phyloP scores from a whole-genome alignment of 2,888 invertebrate species.

The Acanthosoma haemorrhoidale region DNA sequence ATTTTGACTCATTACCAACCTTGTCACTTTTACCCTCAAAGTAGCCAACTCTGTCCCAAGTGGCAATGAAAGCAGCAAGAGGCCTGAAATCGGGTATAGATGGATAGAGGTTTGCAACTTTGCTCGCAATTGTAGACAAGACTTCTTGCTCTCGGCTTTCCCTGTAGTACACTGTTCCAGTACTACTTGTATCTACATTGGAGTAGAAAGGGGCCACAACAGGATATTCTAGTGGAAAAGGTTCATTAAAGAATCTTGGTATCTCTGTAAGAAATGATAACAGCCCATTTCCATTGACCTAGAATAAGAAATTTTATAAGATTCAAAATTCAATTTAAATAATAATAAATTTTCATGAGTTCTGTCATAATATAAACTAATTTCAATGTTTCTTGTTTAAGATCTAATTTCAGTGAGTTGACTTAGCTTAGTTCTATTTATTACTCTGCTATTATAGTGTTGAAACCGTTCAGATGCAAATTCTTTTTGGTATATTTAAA shows the following conservation, averaged over 20 bases:
- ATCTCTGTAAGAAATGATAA: constrained; percentile 86
- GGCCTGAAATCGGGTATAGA: constrained; percentile 58
- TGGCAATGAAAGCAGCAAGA: constrained; percentile 73
- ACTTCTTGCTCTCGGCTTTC: constrained; percentile 45
- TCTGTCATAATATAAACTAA: too few relatives aligned
- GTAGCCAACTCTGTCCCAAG: constrained; percentile 86
- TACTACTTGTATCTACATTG: constrained; percentile 75
- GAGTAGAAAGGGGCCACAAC: constrained; percentile 86
- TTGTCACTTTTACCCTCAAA: constrained; percentile 61
- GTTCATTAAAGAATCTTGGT: constrained; percentile 75
- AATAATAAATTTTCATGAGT: too few relatives aligned
- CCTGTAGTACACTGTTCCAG: constrained; percentile 60
- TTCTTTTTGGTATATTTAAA: too few relatives aligned
- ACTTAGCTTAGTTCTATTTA: too few relatives aligned
- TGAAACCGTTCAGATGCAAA: too few relatives aligned
- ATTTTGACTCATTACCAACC: constrained; percentile 44
- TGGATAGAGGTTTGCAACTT: constrained; percentile 48
- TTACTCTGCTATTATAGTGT: too few relatives aligned
- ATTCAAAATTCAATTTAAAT: constrained; percentile 6
- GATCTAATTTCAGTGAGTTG: too few relatives aligned
- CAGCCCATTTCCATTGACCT: constrained; percentile 90
- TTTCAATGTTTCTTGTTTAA: too few relatives aligned
- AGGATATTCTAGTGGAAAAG: constrained; percentile 84
- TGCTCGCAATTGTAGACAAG: constrained; percentile 55
- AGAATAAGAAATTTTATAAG: constrained; percentile 42